Percentiles rank a stretch among this genome's conserved stretches.
Conservation (phyloP, 1,140 invertebrate genomes). For the Acromyrmex echinatior region DNA sequence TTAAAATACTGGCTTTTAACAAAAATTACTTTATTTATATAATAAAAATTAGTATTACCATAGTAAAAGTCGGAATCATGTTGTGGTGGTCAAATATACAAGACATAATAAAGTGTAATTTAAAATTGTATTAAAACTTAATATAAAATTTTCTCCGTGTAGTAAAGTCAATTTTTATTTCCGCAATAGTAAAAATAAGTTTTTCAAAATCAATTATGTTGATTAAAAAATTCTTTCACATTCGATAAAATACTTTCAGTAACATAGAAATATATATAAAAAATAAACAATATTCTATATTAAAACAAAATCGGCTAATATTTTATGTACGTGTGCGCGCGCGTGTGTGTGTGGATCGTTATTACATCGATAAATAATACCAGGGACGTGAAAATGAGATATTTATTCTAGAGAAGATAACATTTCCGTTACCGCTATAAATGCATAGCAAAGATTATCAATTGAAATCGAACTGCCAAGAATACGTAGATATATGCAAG, state of each 20-base stretch:
- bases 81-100: too few species aligned
- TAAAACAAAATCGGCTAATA: constrained; percentile 3
- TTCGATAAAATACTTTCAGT: neutral
- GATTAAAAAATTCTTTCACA: neutral
- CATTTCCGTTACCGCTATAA: neutral
- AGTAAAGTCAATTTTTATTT: neutral
- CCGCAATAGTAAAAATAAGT: neutral
- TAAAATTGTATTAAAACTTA: too few species aligned
- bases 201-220: neutral
- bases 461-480: neutral
- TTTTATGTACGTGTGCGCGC: too few species aligned
- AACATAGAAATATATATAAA: neutral
- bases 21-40: too few species aligned
- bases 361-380: constrained; percentile 41
- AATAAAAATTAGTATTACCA: too few species aligned
- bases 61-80: too few species aligned
- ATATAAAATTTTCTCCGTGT: too few species aligned
- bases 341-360: neutral
- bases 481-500: neutral
- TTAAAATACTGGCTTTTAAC: too few species aligned
- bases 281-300: neutral
- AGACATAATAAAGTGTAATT: too few species aligned
- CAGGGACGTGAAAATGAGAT: neutral
- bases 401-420: constrained; percentile 2
- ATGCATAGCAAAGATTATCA: neutral